phyloP scores from a whole-genome alignment of 2,888 invertebrate genomes.

The Chloroclystis v-ata region DNA sequence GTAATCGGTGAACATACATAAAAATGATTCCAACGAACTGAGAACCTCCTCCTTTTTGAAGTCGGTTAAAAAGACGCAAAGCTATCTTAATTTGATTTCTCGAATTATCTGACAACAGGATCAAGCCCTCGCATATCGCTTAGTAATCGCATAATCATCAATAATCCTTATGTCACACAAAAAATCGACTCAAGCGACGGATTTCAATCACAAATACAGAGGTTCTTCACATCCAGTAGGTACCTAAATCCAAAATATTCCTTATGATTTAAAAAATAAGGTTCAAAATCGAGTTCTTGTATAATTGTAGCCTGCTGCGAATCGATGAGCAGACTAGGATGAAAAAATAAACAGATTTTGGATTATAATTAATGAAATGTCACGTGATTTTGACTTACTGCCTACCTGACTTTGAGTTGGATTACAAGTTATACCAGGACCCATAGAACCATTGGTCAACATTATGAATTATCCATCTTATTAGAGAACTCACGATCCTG shows the following conservation, averaged over 20 bases:
- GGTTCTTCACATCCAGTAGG: slow-evolving; percentile 16
- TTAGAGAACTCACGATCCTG: too few species aligned
- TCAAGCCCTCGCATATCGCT: slow-evolving; percentile 38
- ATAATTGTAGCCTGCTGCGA: slow-evolving; percentile 56
- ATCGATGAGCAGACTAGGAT: slow-evolving; percentile 45
- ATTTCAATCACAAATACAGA: slow-evolving; percentile 46
- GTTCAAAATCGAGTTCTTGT: slow-evolving; percentile 17
- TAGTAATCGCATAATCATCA: slow-evolving; percentile 69
- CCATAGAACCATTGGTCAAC: too few species aligned
- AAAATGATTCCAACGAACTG: too few species aligned
- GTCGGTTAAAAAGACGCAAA: too few species aligned
- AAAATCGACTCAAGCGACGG: slow-evolving; percentile 45
- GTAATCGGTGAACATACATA: too few species aligned
- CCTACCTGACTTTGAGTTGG: slow-evolving; percentile 38
- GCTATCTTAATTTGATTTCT: slow-evolving; percentile 1
- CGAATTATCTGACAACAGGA: slow-evolving; percentile 10
- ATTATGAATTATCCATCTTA: too few species aligned
- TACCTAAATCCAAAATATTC: slow-evolving; percentile 20
- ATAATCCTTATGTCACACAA: slow-evolving; percentile 64
- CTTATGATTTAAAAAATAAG: background rate
- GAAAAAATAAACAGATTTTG: slow-evolving; percentile 52
- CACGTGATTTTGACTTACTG: slow-evolving; percentile 45
- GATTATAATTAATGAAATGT: slow-evolving; percentile 69
- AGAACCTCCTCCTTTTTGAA: too few species aligned
- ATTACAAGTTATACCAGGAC: background rate